These are phyloP conservation scores for Sinocyclocheilus grahami DNA, from an alignment of 2,113 vertebrate genomes.

Conservation along the genomic window DNA sequence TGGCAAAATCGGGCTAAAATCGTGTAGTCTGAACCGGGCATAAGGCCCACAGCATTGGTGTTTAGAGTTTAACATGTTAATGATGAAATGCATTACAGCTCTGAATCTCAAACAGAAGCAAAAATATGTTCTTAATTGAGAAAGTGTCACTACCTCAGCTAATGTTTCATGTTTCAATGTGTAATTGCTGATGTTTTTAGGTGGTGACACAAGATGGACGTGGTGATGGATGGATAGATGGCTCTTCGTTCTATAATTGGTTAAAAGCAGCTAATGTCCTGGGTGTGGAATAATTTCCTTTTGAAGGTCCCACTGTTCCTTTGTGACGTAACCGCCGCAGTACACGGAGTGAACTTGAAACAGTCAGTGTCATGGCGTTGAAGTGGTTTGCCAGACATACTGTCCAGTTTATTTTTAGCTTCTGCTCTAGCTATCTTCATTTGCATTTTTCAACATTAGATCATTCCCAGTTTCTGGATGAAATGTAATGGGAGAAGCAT, in stretches of 20 bases:
- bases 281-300: neutral
- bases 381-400: slow-evolving; percentile 31
- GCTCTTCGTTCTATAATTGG: neutral
- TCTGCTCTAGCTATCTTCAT: slow-evolving; percentile 13
- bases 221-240: neutral
- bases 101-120: neutral
- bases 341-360: neutral
- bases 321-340: neutral
- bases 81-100: neutral
- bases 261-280: neutral
- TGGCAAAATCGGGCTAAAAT: too few species aligned
- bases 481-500: slow-evolving; percentile 3
- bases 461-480: slow-evolving; percentile 11
- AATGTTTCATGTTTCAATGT: neutral
- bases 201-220: neutral
- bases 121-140: neutral
- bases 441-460: slow-evolving; percentile 41
- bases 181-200: neutral
- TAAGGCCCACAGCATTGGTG: neutral
- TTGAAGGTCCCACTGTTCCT: neutral
- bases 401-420: slow-evolving; percentile 52
- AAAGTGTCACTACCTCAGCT: slow-evolving; percentile 14
- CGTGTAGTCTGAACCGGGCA: too few species aligned
- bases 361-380: neutral
- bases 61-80: neutral